Evolutionary conservation across 2,797 vertebrate genomes (phyloP).

Genomic region (Pteropus rufus): DNA sequence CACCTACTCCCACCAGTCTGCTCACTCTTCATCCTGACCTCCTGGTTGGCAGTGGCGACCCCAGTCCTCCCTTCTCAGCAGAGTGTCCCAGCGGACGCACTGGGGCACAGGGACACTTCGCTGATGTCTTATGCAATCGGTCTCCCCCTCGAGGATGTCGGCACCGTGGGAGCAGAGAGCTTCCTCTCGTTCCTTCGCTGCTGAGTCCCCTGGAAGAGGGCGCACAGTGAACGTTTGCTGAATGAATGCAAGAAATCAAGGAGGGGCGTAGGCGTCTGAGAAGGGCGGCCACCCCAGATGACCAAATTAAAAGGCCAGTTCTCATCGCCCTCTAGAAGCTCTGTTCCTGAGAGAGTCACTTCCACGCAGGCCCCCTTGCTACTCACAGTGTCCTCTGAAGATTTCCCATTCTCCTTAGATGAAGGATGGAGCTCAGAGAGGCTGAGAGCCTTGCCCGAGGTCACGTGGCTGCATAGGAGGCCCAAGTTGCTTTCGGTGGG

Average conservation of each 20-base stretch:
- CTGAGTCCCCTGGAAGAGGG: neutral
- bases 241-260: neutral
- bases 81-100: neutral
- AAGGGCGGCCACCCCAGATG: neutral
- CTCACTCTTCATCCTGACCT: rapidly evolving
- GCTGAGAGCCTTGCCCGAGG: neutral
- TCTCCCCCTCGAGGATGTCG: neutral
- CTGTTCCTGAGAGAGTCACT: neutral
- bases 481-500: neutral
- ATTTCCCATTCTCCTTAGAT: neutral
- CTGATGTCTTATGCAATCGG: rapidly evolving
- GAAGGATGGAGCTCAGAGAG: neutral
- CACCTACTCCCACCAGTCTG: neutral
- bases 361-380: neutral
- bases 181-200: rapidly evolving
- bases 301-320: neutral
- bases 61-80: neutral
- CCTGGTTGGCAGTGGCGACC: neutral
- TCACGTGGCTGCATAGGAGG: neutral
- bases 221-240: neutral
- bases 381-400: neutral
- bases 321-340: neutral
- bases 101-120: rapidly evolving
- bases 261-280: neutral
- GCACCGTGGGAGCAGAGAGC: rapidly evolving